These are phyloP conservation scores for Brenthis hecate DNA, from an alignment of 2,888 invertebrate genomes.

Conservation along the genomic window DNA sequence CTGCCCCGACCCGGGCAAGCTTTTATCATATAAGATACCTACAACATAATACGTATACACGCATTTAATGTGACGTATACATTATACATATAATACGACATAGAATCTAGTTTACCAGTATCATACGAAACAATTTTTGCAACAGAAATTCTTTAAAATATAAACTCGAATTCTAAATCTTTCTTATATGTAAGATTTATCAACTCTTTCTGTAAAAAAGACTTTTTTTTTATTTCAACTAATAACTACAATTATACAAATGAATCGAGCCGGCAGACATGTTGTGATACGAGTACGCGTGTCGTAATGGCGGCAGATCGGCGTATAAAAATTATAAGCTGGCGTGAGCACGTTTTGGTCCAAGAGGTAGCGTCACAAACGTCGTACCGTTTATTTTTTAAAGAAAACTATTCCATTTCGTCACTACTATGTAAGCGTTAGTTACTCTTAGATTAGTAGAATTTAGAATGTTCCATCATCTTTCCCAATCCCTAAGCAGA, in stretches of 20 bases:
- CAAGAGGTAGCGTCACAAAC: too few relatives aligned
- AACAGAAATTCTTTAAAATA: too few relatives aligned
- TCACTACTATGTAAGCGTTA: too few relatives aligned
- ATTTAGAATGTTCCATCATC: too few relatives aligned
- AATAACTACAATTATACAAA: constrained; percentile 21
- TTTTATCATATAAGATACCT: constrained; percentile 1
- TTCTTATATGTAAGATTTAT: neutral
- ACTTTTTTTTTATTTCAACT: neutral
- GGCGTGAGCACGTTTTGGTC: constrained; percentile 52
- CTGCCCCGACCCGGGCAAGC: constrained; percentile 2
- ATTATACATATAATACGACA: neutral
- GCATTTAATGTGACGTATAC: neutral
- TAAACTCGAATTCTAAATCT: too few relatives aligned
- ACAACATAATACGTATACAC: neutral
- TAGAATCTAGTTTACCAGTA: neutral
- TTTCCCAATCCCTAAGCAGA: too few relatives aligned
- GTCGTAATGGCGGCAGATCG: constrained; percentile 65
- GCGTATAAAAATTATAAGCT: constrained; percentile 66
- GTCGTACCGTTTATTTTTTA: too few relatives aligned
- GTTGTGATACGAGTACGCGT: constrained; percentile 59
- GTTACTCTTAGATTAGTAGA: too few relatives aligned
- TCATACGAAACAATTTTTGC: too few relatives aligned
- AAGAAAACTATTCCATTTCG: too few relatives aligned
- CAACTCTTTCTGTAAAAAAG: neutral
- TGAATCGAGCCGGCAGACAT: constrained; percentile 54